Evolutionary conservation across 30 jellyfish, hydroid and myxozoan genomes (phyloP), one percentile per base, ranked within the genome.

Genomic region (Pelagia noctiluca): DNA sequence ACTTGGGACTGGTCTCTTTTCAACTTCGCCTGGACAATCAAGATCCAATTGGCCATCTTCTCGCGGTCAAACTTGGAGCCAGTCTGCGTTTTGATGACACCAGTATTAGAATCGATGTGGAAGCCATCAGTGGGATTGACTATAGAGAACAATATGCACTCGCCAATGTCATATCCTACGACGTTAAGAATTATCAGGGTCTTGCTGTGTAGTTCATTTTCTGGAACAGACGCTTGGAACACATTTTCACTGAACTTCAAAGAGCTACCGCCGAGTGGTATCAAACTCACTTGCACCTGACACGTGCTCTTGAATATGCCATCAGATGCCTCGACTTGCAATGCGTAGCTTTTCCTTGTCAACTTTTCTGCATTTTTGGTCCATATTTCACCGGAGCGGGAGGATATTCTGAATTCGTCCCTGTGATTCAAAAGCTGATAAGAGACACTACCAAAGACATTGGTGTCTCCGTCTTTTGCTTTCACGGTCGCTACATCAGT

Each of bases 401-500:
- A 66, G n/a, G 94, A 57, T 29, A 94, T 61, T 19, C 33, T 52
- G 83, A 94, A 87, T 0, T 70, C 24, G 37, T 67, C 88, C 28
- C 37, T 83, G 62, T 86, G 85, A 53, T 63, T 82, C 50, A 31
- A 50, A 83, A 94, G 35, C 7, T 69, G 50, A 85, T 88, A 94
- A 26, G 63, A 10, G 0, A 94, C 89, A 28, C 85, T 74, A 57
- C 92, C 78, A 53, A 82, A 82, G 2, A 87, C 85, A 22, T 75
- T 71, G 16, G 95, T 80, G 71, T 94, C 99, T 19, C 87, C 91
- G 62, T 94, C 99, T 12, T 28, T 69, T 12, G 99, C 99, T 36
- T 63, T 80, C 33, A 88, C 94, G 0, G 84, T 76, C 5, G 71
- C 92, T 35, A 94, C 95, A 23, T 33, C 85, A 13, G 95, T 88